Evolutionary conservation across 2,113 vertebrate species (phyloP).

Genomic region (Sinocyclocheilus grahami): DNA sequence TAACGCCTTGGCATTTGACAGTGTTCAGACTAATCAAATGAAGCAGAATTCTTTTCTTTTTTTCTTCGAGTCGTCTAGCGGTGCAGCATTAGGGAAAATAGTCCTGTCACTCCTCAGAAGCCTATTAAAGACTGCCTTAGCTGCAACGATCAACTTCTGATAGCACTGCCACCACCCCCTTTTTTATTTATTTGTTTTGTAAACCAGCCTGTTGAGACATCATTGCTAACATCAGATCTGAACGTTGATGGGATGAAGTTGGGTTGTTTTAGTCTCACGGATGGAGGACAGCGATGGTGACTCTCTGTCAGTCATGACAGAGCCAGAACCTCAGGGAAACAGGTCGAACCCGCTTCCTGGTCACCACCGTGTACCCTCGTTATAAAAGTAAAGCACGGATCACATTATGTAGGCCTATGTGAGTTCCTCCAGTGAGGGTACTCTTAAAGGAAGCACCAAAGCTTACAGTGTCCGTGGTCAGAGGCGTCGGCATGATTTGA

Average conservation of each 20-base stretch:
- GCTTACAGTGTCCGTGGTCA: slow-evolving; percentile 59
- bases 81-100: slow-evolving; percentile 61
- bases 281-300: not conserved
- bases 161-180: slow-evolving; percentile 53
- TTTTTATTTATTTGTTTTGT: slow-evolving; percentile 60
- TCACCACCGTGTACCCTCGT: not conserved
- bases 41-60: not conserved
- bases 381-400: slow-evolving; percentile 4
- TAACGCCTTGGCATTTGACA: slow-evolving; percentile 79
- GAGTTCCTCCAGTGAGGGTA: slow-evolving; percentile 55
- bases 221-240: slow-evolving; percentile 60
- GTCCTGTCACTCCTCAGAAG: slow-evolving; percentile 69
- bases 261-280: slow-evolving; percentile 30
- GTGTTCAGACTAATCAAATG: slow-evolving; percentile 75
- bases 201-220: slow-evolving; percentile 63
- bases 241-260: slow-evolving; percentile 56
- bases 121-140: slow-evolving; percentile 69
- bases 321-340: not conserved
- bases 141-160: slow-evolving; percentile 72
- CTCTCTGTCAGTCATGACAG: slow-evolving; percentile 29
- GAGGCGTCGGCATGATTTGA: too few species aligned
- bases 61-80: not conserved
- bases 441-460: slow-evolving; percentile 42
- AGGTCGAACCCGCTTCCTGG: not conserved
- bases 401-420: slow-evolving; percentile 23